Evolutionary conservation across 1,140 invertebrate species (phyloP).

Genomic region (Liolophura sinensis): DNA sequence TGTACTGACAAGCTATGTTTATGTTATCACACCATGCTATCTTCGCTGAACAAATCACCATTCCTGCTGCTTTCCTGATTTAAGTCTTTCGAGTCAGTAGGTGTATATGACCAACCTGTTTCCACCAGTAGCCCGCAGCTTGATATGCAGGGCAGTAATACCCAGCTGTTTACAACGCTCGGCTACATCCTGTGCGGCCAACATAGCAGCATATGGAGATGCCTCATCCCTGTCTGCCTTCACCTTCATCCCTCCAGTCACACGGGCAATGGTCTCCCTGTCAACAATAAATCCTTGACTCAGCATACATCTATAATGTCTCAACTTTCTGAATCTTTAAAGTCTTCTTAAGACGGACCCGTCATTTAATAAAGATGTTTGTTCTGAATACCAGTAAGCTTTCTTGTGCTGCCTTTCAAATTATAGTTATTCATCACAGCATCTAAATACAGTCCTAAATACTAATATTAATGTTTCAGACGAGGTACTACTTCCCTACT

Average conservation of each 20-base stretch:
- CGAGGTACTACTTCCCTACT: too few relatives aligned
- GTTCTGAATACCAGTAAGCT: too few relatives aligned
- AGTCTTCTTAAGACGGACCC: background rate
- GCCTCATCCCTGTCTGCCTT: slow-evolving; percentile 99
- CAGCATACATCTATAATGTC: background rate
- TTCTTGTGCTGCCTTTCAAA: too few relatives aligned
- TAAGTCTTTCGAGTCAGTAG: too few relatives aligned
- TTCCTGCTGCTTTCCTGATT: too few relatives aligned
- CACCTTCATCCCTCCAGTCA: slow-evolving; percentile 99
- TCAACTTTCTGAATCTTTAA: slow-evolving; percentile 4
- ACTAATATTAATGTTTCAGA: too few relatives aligned
- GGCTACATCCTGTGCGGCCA: slow-evolving; percentile 99
- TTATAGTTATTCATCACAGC: too few relatives aligned
- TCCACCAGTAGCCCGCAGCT: slow-evolving; percentile 96
- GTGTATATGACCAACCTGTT: slow-evolving; percentile 67
- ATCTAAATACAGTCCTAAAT: too few relatives aligned
- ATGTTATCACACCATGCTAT: too few relatives aligned
- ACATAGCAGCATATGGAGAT: slow-evolving; percentile 99
- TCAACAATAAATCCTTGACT: slow-evolving; percentile 27
- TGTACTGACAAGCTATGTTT: too few relatives aligned
- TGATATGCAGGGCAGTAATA: slow-evolving; percentile 98
- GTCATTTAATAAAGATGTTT: background rate
- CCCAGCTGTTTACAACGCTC: slow-evolving; percentile 97
- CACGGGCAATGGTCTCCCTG: slow-evolving; percentile 96
- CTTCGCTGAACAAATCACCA: too few relatives aligned